Evolutionary conservation across 2,888 invertebrate species (phyloP), one percentile per base, ranked within the genome.

Genomic region (Limnephilus auricula): DNA sequence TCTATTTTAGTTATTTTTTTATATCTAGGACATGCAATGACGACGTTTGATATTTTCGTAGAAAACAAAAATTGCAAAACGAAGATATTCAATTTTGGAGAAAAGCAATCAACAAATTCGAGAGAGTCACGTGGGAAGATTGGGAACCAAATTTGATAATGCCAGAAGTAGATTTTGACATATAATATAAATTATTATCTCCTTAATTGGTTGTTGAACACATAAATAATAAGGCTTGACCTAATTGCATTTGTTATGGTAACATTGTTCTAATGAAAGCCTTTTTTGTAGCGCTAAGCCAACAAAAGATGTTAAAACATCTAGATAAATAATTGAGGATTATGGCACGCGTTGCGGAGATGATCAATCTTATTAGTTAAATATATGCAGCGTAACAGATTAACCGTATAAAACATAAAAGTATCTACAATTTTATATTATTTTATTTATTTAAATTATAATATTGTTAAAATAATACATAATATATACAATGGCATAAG

Each of bases 111-210:
- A 65, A 65, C 65, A 65, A 65, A 25, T 1, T n/a, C 10, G 65
- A 4, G n/a, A 65, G 25, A 65, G 9, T 65, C 65, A n/a, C 2
- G 65, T 65, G 65, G 65, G 65, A 65, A 9, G 65, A n/a, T 65
- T 65, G 65, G 25, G 25, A 65, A 18, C 25, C 25, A n/a, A 25
- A 9, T 6, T 18, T 65, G 18, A 25, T 65, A 65, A 65, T 65
- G 65, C 65, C 65, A 65, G 65, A 65, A 65, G 65, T n/a, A 65
- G n/a, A 65, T 65, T 65, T 65, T 65, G 65, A 65, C 65, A 65
- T 65, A 25, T 25, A 65, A 25, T 65, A 65, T n/a, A 65, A 25
- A 65, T 65, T 65, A 65, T 25, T 65, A 65, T 65, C 25, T 65
- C 65, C 65, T 25, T 65, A 65, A 65, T 65, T 65, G 65, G 65